Conservation (phyloP, 2,797 vertebrate genomes). For the Pelodytes ibericus region DNA sequence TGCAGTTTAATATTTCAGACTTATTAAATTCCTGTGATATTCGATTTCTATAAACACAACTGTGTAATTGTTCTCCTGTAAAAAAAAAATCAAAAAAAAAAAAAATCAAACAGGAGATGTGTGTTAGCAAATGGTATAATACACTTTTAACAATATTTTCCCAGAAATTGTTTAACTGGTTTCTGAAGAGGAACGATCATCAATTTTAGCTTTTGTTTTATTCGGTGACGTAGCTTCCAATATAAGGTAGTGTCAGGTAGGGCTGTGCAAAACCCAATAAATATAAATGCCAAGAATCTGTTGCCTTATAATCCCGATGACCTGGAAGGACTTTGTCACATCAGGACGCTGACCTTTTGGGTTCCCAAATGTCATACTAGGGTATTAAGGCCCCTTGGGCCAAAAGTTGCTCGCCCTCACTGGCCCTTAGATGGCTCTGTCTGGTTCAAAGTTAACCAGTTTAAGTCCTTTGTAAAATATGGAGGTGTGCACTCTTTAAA, state of each 20-base stretch:
- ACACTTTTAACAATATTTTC: background rate
- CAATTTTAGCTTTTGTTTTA: background rate
- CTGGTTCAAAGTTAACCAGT: too few relatives aligned
- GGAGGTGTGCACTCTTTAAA: background rate
- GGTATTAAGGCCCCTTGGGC: too few relatives aligned
- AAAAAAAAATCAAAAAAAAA: too few relatives aligned
- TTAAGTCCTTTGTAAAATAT: background rate
- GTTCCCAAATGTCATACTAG: too few relatives aligned
- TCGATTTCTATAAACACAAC: conserved; percentile 30
- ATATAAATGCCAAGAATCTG: background rate
- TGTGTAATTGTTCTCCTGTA: background rate
- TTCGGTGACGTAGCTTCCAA: background rate
- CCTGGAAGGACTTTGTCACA: too few relatives aligned
- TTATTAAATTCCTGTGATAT: conserved; percentile 41
- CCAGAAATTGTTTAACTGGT: background rate
- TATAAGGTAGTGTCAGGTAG: background rate
- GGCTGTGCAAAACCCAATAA: background rate
- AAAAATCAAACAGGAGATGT: background rate
- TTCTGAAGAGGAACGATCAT: background rate
- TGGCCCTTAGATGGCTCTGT: too few relatives aligned
- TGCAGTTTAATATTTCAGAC: conserved; percentile 37
- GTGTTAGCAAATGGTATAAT: background rate
- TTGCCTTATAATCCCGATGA: background rate
- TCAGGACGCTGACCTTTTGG: too few relatives aligned
- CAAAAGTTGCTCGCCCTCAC: too few relatives aligned